Base-by-base conservation (phyloP, 1,140 invertebrate species). In the Lineus longissimus region DNA sequence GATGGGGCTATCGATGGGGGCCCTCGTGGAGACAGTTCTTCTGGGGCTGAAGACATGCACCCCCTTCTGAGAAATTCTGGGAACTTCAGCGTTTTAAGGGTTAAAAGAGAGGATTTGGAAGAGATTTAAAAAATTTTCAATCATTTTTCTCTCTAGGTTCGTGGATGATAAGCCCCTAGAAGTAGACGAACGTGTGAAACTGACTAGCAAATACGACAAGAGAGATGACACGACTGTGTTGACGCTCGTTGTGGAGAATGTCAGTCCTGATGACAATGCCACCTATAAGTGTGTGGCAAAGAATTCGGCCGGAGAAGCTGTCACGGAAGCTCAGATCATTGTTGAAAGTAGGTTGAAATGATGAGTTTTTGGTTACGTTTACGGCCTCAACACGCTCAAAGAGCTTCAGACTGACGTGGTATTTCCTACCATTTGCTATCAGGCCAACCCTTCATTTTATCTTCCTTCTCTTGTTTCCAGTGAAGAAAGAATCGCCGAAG, bases 261-360 rank as follows among this genome's bases (percentile, higher is more conserved):
- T 94, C 0, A 87, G 86, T 2, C 83, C 87, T 0, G 87, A 89
- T 55, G 94, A 97, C 81, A 89, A 89, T 40, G 95, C 94, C 23
- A 86, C 86, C 59, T 95, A 97, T 77, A 88, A 87, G 17, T 88
- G 94, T 36, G 85, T 85, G 25, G 94, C 94, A 0, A 87, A 87
- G 64, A 98, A 98, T 76, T 92, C 95, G 58, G 86, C 95, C 2
- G 95, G 95, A 0, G 87, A 90, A 72, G 92, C 66, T 15, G 66
- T 62, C 27, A 79, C 78, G 59, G 74, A 73, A 51, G 81, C 76
- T 27, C 73, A 66, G 40, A 79, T 83, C 13, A 70, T 61, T 55
- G 76, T 83, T 54, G 70, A 77, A 66, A 72, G 77, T 79, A 45
- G 56, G 68, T 62, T 36, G 58, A 19, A 43, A 7, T 27, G 4